Conservation (phyloP, 2,888 invertebrate species). For the Rhingia campestris region DNA sequence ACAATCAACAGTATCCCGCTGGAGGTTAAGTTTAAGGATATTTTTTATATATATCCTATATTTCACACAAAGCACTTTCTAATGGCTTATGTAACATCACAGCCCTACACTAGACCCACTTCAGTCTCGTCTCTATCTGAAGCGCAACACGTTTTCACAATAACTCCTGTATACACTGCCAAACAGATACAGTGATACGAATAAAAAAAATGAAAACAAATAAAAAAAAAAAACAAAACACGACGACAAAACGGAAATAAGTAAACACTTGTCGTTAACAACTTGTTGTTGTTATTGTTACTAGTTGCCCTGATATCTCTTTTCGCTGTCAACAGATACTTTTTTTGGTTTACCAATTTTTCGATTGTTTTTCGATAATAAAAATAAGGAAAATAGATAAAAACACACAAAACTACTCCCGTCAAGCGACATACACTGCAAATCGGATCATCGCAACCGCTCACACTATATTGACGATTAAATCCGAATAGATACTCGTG, state of each 20-base stretch:
- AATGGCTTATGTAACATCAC: slow-evolving; percentile 20
- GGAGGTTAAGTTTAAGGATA: slow-evolving; percentile 22
- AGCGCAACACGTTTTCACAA: slow-evolving; percentile 63
- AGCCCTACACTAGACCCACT: slow-evolving; percentile 14
- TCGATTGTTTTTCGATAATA: slow-evolving; percentile 20
- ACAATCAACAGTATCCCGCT: slow-evolving; percentile 9
- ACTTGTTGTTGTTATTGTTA: slow-evolving; percentile 38
- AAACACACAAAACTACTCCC: slow-evolving; percentile 53
- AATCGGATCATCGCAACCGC: slow-evolving; percentile 49
- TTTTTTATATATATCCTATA: slow-evolving; percentile 10
- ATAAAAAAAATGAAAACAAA: too few relatives aligned
- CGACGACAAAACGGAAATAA: slow-evolving; percentile 24
- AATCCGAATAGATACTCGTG: slow-evolving; percentile 12
- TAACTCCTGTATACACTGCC: slow-evolving; percentile 4
- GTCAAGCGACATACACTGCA: slow-evolving; percentile 38
- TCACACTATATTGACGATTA: background rate
- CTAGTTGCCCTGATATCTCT: slow-evolving; percentile 17
- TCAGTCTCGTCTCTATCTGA: background rate
- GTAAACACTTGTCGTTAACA: slow-evolving; percentile 47
- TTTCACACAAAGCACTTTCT: slow-evolving; percentile 17
- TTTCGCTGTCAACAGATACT: slow-evolving; percentile 49
- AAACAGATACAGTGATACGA: slow-evolving; percentile 11
- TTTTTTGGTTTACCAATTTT: background rate
- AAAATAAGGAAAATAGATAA: background rate
- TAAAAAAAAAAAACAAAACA: slow-evolving; percentile 21